Conservation (phyloP, 2,797 vertebrate genomes). For the Channa striata region DNA sequence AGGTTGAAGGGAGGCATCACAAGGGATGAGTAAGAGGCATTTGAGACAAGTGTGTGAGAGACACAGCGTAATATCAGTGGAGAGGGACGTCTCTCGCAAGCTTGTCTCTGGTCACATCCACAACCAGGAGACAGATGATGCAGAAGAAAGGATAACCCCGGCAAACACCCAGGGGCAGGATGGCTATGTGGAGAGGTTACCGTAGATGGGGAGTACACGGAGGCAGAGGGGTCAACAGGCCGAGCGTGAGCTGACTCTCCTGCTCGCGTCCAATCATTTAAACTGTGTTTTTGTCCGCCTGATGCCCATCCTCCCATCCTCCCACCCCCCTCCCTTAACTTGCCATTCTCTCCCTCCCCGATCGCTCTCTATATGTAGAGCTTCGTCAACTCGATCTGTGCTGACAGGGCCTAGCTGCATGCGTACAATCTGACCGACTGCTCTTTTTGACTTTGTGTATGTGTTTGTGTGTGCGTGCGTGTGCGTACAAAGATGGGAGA, state of each 20-base stretch:
- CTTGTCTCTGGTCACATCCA: conserved; percentile 69
- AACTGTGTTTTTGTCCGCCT: conserved; percentile 65
- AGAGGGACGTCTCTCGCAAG: conserved; percentile 69
- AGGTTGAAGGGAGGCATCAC: conserved; percentile 78
- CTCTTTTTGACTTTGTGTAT: conserved; percentile 91
- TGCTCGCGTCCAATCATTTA: conserved; percentile 78
- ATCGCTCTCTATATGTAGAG: conserved; percentile 48
- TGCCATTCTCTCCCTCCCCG: conserved; percentile 50
- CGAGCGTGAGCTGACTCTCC: conserved; percentile 68
- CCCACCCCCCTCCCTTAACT: conserved; percentile 36
- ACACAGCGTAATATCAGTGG: conserved; percentile 63
- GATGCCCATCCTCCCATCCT: conserved; percentile 48
- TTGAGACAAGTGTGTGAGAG: conserved; percentile 75
- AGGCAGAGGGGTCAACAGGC: conserved; percentile 64
- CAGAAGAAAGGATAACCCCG: conserved; percentile 61
- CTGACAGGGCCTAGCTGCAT: conserved; percentile 91
- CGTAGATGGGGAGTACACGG: conserved; percentile 17
- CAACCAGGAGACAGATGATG: conserved; percentile 67
- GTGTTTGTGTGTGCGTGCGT: conserved; percentile 41
- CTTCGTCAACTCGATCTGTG: conserved; percentile 61
- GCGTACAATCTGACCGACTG: conserved; percentile 90
- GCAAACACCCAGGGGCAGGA: conserved; percentile 72
- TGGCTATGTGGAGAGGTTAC: conserved; percentile 45
- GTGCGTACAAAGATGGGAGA: conserved; percentile 31
- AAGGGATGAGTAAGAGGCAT: conserved; percentile 78